phyloP scores from a whole-genome alignment of 1,140 invertebrate genomes.

The Onthophagus taurus region DNA sequence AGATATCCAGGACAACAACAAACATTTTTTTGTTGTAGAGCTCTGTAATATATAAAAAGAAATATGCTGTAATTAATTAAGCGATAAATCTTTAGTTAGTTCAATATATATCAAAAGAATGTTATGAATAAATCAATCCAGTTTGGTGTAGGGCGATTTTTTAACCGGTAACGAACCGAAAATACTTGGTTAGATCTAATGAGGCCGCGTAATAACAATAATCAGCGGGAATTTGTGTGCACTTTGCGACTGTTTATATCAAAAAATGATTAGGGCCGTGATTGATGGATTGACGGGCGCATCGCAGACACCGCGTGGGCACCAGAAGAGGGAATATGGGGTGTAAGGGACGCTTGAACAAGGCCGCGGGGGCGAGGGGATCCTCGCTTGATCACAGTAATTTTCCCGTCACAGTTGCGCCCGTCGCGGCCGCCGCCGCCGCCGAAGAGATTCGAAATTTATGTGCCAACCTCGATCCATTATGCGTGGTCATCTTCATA shows the following conservation, averaged over 20 bases:
- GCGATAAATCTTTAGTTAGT: no score
- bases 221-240: constrained; percentile 32
- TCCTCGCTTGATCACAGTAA: constrained; percentile 30
- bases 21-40: no score
- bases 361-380: not conserved
- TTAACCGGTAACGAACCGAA: constrained; percentile 6
- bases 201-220: constrained; percentile 33
- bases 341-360: not conserved
- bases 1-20: no score
- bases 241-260: constrained; percentile 35
- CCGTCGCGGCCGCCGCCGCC: not conserved
- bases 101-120: no score
- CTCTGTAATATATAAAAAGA: no score
- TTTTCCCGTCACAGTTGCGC: constrained; percentile 26
- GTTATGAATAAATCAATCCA: no score
- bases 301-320: constrained; percentile 21
- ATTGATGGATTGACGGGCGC: constrained; percentile 35
- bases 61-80: no score
- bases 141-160: no score
- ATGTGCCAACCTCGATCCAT: no score
- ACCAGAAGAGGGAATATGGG: constrained; percentile 4
- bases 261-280: constrained; percentile 34
- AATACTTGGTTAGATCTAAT: constrained; percentile 31
- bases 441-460: no score
- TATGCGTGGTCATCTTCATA: no score